Evolutionary conservation across 2,888 invertebrate species (phyloP), one percentile per base, ranked within the genome.

Genomic region (Scaptomyza reducta): DNA sequence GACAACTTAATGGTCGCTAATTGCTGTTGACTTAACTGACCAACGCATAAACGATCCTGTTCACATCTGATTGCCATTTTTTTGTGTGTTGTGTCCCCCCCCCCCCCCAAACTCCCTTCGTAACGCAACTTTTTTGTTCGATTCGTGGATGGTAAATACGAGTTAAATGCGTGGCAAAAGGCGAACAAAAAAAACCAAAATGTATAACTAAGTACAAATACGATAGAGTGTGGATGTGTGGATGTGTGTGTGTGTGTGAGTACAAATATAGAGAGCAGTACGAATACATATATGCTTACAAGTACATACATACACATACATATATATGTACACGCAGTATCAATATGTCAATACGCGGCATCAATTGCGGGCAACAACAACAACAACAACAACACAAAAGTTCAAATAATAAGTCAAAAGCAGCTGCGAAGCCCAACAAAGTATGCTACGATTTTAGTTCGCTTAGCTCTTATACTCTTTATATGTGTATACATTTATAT

Each of bases 371-470:
- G 58, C 61, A 65, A 60, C 53, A 72, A 56, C 53, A 54, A 65
- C 41, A n/a, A n/a, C 61, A 65, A 60, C 53, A 72, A 56, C 53
- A 54, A 65, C 41, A n/a, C n/a, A 70, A 38, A 38, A 9, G 38
- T 38, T 38, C n/a, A 38, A 38, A 38, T 14, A 49, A 47, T 16
- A 75, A 68, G 53, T 64, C 65, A 66, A 58, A 78, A 77, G 74
- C 68, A 77, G 70, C 74, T 67, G 64, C 78, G 68, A 84, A 84
- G 79, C 82, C 87, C 82, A 82, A 84, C 67, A 82, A 87, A 87
- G 87, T 87, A 82, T 80, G 85, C 85, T 84, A 82, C 85, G 87
- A 50, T 62, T 62, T 57, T 60, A 45, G 11, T 22, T 54, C 10
- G 10, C 10, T 31, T 31, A 41, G 35, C 49, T 40, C 7, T 40